These are phyloP conservation scores for Diachrysia chrysitis DNA, from an alignment of 2,888 invertebrate species.

Conservation along the genomic window DNA sequence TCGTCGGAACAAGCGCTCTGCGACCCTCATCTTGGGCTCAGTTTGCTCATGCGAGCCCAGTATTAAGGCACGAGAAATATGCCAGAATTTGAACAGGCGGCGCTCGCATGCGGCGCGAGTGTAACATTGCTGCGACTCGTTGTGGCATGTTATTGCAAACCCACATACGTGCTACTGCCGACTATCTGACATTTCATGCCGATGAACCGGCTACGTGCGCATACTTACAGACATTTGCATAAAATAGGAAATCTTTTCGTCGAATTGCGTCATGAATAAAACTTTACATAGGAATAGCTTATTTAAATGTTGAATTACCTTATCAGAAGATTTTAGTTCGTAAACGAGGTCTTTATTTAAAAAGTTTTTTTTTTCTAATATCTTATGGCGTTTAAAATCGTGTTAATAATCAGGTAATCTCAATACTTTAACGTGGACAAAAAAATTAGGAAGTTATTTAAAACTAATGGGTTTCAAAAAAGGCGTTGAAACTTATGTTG, in stretches of 20 bases:
- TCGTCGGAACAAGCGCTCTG: constrained; percentile 67
- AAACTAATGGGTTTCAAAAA: background rate
- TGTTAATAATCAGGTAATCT: too few relatives aligned
- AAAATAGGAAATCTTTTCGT: constrained; percentile 71
- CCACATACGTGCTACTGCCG: constrained; percentile 84
- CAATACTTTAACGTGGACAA: too few relatives aligned
- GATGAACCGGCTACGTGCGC: constrained; percentile 83
- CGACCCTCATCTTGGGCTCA: constrained; percentile 67
- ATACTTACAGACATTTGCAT: constrained; percentile 77
- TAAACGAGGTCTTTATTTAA: background rate
- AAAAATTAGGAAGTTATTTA: too few relatives aligned
- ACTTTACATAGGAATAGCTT: constrained; percentile 52
- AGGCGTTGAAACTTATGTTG: background rate
- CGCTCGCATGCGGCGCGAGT: constrained; percentile 81
- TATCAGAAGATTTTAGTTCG: background rate
- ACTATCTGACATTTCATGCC: constrained; percentile 88
- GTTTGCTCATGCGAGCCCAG: constrained; percentile 63
- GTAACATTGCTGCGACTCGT: constrained; percentile 86
- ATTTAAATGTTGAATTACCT: constrained; percentile 24
- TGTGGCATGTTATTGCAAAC: constrained; percentile 89
- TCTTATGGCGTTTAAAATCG: background rate
- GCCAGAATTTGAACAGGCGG: constrained; percentile 85
- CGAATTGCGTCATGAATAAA: constrained; percentile 62
- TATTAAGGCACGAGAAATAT: constrained; percentile 83
- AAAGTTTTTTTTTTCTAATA: background rate